A percentile compares a stretch with the other conserved stretches of the same genome.
phyloP scores from a whole-genome alignment of 2,113 vertebrate genomes.

The Eudyptes chrysolophus region DNA sequence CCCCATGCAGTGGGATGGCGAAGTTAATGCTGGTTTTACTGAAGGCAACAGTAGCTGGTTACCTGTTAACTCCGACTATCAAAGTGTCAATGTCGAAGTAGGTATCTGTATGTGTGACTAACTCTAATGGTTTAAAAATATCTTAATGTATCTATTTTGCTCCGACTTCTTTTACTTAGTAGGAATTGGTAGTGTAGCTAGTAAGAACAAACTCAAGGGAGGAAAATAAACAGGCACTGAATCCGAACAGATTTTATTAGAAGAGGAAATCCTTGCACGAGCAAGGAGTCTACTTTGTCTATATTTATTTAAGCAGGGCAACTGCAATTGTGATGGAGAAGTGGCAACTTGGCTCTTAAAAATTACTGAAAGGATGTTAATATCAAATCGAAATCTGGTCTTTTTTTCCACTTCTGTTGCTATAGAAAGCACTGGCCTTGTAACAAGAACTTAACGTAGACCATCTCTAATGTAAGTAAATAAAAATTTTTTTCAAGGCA shows the following conservation, averaged over 20 bases:
- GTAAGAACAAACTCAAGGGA: neutral
- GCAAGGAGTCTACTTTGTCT: neutral
- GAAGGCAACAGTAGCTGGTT: constrained; percentile 84
- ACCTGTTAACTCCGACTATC: constrained; percentile 80
- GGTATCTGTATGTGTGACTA: constrained; percentile 5
- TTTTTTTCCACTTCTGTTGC: neutral
- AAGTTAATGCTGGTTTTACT: constrained; percentile 87
- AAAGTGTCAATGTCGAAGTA: constrained; percentile 87
- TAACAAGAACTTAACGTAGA: neutral
- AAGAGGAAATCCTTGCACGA: neutral
- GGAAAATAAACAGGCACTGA: neutral
- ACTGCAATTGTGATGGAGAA: neutral
- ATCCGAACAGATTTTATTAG: neutral
- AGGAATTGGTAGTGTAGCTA: neutral
- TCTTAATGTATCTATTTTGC: neutral
- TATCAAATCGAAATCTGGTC: neutral
- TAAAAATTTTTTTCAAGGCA: neutral
- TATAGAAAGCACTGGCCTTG: neutral
- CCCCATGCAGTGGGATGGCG: constrained; percentile 92
- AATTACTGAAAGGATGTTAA: neutral
- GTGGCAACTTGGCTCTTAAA: neutral
- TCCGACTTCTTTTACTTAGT: neutral
- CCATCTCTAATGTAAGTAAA: neutral
- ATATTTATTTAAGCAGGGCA: neutral
- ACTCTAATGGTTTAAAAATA: neutral